Evolutionary conservation across 2,888 invertebrate genomes (phyloP).

Genomic region (Andricus curvator): DNA sequence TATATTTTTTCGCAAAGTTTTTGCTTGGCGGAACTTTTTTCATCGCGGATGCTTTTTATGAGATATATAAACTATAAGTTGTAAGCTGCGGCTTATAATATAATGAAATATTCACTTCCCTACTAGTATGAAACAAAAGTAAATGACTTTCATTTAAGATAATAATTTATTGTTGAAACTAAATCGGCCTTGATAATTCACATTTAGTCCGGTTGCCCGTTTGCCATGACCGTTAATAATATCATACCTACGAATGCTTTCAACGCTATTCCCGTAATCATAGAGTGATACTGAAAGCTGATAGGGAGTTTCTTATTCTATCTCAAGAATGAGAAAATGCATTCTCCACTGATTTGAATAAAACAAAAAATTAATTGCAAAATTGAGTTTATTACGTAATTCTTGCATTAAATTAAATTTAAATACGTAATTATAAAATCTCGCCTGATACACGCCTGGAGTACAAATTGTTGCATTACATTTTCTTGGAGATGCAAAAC

Average conservation of each 20-base stretch:
- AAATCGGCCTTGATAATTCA: constrained; percentile 19
- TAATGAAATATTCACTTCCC: background rate
- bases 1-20: too few relatives aligned
- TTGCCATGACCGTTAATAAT: constrained; percentile 30
- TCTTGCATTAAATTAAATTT: background rate
- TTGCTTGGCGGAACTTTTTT: too few relatives aligned
- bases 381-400: constrained; percentile 12
- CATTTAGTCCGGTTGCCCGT: background rate
- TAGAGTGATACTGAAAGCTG: constrained; percentile 31
- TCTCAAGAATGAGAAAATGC: background rate
- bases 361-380: constrained; percentile 8
- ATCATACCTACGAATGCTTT: background rate
- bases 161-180: constrained; percentile 4
- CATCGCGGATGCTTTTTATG: too few relatives aligned
- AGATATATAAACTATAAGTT: too few relatives aligned
- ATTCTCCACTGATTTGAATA: background rate
- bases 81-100: background rate
- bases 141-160: background rate
- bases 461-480: constrained; percentile 13
- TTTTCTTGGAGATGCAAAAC: background rate
- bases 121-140: background rate
- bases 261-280: constrained; percentile 9
- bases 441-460: background rate
- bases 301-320: constrained; percentile 7
- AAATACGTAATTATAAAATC: background rate